phyloP scores from a whole-genome alignment of 2,888 invertebrate genomes.

The Girardia tigrina region DNA sequence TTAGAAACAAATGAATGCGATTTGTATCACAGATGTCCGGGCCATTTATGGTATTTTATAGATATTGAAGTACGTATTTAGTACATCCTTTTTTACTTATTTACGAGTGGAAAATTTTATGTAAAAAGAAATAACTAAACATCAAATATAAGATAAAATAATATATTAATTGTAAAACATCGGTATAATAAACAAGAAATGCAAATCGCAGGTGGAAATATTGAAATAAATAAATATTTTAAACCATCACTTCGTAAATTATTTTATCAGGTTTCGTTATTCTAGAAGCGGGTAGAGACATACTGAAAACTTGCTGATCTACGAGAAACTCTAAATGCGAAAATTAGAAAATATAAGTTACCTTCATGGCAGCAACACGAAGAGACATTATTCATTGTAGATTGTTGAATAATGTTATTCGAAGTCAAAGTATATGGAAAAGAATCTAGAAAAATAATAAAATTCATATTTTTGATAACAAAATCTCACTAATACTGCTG shows the following conservation, averaged over 20 bases:
- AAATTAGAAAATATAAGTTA: not conserved
- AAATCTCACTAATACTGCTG: not conserved
- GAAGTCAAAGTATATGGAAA: not conserved
- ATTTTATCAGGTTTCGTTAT: not conserved
- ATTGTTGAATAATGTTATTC: not conserved
- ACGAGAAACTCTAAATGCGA: not conserved
- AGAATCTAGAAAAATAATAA: not conserved
- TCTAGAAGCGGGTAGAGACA: slow-evolving; percentile 20
- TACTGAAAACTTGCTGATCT: slow-evolving; percentile 20
- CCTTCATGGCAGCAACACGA: not conserved
- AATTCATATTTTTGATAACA: too few relatives aligned
- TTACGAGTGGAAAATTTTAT: too few relatives aligned
- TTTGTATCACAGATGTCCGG: too few relatives aligned
- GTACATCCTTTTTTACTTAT: too few relatives aligned
- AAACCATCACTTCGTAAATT: slow-evolving; percentile 1
- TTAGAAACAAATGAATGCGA: too few relatives aligned
- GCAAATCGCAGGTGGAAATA: not conserved
- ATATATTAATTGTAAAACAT: slow-evolving; percentile 18
- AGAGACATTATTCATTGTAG: not conserved
- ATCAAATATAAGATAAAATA: too few relatives aligned
- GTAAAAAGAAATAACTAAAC: too few relatives aligned
- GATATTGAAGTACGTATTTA: too few relatives aligned
- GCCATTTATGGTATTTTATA: too few relatives aligned
- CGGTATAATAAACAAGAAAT: not conserved
- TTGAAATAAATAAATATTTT: not conserved